Evolutionary conservation across 2,888 invertebrate genomes (phyloP).

Genomic region (Ennomos erosarius): DNA sequence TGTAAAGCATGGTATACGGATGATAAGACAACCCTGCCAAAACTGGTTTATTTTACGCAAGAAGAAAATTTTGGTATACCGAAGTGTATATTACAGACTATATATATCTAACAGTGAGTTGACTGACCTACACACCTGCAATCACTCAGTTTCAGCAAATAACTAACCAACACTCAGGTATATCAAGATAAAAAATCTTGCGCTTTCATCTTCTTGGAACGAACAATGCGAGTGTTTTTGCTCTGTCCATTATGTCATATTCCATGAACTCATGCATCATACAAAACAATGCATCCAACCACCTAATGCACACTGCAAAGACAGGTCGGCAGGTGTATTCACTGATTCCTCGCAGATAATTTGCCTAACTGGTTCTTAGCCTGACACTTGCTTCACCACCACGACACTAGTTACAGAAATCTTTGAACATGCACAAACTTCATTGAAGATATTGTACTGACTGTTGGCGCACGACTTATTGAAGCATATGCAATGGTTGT

Average conservation of each 20-base stretch:
- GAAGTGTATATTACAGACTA: too few species aligned
- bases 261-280: conserved; percentile 12
- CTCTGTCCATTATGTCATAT: conserved; percentile 1
- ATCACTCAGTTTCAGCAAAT: too few species aligned
- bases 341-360: conserved; percentile 78
- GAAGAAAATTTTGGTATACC: too few species aligned
- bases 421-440: not conserved
- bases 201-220: conserved; percentile 6
- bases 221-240: conserved; percentile 15
- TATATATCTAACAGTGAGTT: too few species aligned
- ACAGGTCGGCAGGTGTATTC: conserved; percentile 71
- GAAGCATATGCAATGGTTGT: conserved; percentile 10
- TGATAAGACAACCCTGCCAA: too few species aligned
- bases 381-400: conserved; percentile 60
- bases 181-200: not conserved
- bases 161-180: not conserved
- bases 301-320: conserved; percentile 46
- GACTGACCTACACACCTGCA: too few species aligned
- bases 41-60: too few species aligned
- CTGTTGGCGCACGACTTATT: too few species aligned
- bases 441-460: conserved; percentile 3
- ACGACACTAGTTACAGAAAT: conserved; percentile 11
- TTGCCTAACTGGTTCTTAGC: conserved; percentile 78
- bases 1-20: too few species aligned
- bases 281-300: conserved; percentile 18